phyloP scores from a whole-genome alignment of 2,113 vertebrate genomes.

The Xenopus borealis region DNA sequence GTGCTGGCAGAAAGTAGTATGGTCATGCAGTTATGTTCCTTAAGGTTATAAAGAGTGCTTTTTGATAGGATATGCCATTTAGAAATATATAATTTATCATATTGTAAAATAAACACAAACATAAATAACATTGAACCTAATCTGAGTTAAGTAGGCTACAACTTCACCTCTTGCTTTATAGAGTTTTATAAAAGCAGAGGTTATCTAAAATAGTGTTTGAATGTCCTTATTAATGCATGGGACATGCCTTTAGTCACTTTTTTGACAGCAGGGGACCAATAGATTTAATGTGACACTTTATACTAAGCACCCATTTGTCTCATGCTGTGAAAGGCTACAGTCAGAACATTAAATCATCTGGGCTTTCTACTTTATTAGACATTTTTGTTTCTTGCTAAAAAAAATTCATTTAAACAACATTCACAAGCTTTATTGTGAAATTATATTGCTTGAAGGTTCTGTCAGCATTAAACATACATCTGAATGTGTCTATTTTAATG shows the following conservation, averaged over 20 bases:
- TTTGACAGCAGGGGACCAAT: conserved; percentile 8
- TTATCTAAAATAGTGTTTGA: neutral
- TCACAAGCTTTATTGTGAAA: neutral
- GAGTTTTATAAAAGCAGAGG: neutral
- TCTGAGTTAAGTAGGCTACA: too few relatives aligned
- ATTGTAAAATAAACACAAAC: too few relatives aligned
- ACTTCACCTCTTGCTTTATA: neutral
- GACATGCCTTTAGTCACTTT: conserved; percentile 5
- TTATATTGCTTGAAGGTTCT: too few relatives aligned
- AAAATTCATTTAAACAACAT: neutral
- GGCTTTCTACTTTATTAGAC: conserved; percentile 9
- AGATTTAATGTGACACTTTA: conserved; percentile 2
- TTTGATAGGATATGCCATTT: too few relatives aligned
- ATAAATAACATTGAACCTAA: too few relatives aligned
- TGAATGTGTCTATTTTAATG: too few relatives aligned
- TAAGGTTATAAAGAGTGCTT: too few relatives aligned
- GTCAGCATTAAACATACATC: too few relatives aligned
- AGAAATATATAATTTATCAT: too few relatives aligned
- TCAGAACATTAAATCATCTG: conserved; percentile 14
- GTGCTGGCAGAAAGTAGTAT: too few relatives aligned
- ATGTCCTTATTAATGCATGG: conserved; percentile 3
- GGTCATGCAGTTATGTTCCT: too few relatives aligned
- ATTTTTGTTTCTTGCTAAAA: conserved; percentile 3
- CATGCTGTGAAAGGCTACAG: conserved; percentile 16
- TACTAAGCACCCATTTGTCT: conserved; percentile 5